Conservation (phyloP, 2,888 invertebrate genomes). For the Ophioninae sp. region DNA sequence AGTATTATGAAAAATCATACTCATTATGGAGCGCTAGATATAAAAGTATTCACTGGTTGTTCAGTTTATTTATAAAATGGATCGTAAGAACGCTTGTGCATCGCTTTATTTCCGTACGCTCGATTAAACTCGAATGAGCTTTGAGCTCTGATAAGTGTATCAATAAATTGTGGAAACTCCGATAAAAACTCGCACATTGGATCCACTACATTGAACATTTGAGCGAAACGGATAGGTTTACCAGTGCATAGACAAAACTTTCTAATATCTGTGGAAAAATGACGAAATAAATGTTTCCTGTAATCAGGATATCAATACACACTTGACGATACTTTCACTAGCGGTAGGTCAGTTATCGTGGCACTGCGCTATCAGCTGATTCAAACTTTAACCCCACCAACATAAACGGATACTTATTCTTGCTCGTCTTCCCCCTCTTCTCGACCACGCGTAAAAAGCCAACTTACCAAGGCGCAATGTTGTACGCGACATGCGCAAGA, state of each 20-base stretch:
- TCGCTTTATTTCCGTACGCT: background rate
- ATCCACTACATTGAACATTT: background rate
- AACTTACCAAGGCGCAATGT: constrained; percentile 5
- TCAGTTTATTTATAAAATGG: background rate
- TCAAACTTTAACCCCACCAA: constrained; percentile 31
- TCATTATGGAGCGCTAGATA: background rate
- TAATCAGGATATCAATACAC: background rate
- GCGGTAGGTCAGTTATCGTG: constrained; percentile 44
- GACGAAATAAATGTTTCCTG: background rate
- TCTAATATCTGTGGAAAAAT: constrained; percentile 1
- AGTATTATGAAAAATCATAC: background rate
- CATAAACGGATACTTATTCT: background rate
- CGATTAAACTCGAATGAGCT: background rate
- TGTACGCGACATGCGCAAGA: constrained; percentile 66
- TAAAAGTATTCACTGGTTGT: background rate
- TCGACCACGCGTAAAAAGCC: constrained; percentile 7
- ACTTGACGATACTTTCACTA: constrained; percentile 10
- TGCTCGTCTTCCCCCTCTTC: background rate
- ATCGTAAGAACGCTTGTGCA: background rate
- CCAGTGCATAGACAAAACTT: background rate
- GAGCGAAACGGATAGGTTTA: background rate
- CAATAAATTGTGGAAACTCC: background rate
- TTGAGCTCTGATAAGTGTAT: background rate
- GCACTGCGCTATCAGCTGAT: constrained; percentile 57
- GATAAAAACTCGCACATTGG: background rate